These are phyloP conservation scores for Lates calcarifer DNA, from an alignment of 2,113 vertebrate genomes.

Conservation along the genomic window DNA sequence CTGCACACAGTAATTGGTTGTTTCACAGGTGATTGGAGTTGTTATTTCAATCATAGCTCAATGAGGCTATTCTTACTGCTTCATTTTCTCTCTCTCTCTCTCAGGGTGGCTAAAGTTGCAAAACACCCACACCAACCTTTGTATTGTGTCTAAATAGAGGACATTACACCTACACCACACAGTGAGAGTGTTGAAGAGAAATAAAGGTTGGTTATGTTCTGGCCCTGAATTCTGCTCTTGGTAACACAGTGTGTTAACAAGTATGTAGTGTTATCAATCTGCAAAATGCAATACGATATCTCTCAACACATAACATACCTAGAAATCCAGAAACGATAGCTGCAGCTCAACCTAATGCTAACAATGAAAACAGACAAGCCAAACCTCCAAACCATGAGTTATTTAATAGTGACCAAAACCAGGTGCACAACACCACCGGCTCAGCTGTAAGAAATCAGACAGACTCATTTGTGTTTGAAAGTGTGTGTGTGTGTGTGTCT, in stretches of 20 bases:
- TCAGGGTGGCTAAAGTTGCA: slow-evolving; percentile 43
- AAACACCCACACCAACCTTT: slow-evolving; percentile 63
- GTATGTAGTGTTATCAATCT: neutral
- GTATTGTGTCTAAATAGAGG: slow-evolving; percentile 65
- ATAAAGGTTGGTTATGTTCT: slow-evolving; percentile 41
- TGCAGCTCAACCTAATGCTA: neutral
- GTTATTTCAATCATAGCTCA: slow-evolving; percentile 37
- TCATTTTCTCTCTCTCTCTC: slow-evolving; percentile 18
- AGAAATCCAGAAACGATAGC: neutral
- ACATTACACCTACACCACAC: slow-evolving; percentile 57
- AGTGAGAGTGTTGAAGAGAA: slow-evolving; percentile 47
- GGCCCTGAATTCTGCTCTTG: slow-evolving; percentile 37
- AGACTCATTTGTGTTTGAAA: slow-evolving; percentile 58
- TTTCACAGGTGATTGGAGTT: slow-evolving; percentile 33
- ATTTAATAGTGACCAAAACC: slow-evolving; percentile 9
- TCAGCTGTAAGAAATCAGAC: slow-evolving; percentile 44
- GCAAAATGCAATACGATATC: neutral
- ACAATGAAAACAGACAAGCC: slow-evolving; percentile 16
- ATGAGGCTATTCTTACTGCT: slow-evolving; percentile 36
- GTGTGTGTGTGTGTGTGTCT: slow-evolving; percentile 8
- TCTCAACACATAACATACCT: neutral
- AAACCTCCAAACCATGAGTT: neutral
- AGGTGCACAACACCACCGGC: slow-evolving; percentile 25
- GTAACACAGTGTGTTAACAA: slow-evolving; percentile 4
- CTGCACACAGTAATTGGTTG: slow-evolving; percentile 10